Conservation (phyloP, 1,140 invertebrate species). For the Telenomus remus region DNA sequence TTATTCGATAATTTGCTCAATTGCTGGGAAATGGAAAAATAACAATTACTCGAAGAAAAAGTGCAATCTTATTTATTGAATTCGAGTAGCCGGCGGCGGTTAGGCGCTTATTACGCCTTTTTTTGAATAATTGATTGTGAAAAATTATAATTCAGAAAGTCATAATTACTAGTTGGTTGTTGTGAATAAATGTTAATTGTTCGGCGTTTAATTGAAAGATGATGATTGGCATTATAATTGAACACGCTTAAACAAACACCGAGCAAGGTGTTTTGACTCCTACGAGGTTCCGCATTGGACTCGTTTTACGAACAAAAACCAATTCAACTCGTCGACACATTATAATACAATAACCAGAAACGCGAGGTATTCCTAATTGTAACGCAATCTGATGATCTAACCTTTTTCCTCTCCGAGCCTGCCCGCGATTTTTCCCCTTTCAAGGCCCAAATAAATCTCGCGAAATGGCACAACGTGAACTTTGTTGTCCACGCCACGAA, state of each 20-base stretch:
- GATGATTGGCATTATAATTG: slow-evolving; percentile 16
- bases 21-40: too few relatives aligned
- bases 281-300: slow-evolving; percentile 3
- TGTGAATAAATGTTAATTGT: not conserved
- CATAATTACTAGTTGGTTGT: not conserved
- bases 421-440: slow-evolving; percentile 43
- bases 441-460: slow-evolving; percentile 56
- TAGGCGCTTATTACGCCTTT: too few relatives aligned
- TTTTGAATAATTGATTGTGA: too few relatives aligned
- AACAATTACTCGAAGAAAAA: too few relatives aligned
- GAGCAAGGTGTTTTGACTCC: slow-evolving; percentile 16
- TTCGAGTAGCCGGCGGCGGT: too few relatives aligned
- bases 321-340: slow-evolving; percentile 13
- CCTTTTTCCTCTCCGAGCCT: slow-evolving; percentile 30
- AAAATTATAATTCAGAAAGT: not conserved
- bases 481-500: slow-evolving; percentile 34
- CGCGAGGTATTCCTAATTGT: slow-evolving; percentile 41
- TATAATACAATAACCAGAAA: slow-evolving; percentile 34
- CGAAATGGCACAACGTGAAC: slow-evolving; percentile 54
- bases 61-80: too few relatives aligned
- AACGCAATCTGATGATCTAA: slow-evolving; percentile 51
- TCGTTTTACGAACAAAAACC: slow-evolving; percentile 2
- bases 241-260: slow-evolving; percentile 14
- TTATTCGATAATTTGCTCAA: too few relatives aligned
- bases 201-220: slow-evolving; percentile 5